Base-by-base conservation (phyloP, 2,113 vertebrate genomes). In the Pseudorasbora parva region DNA sequence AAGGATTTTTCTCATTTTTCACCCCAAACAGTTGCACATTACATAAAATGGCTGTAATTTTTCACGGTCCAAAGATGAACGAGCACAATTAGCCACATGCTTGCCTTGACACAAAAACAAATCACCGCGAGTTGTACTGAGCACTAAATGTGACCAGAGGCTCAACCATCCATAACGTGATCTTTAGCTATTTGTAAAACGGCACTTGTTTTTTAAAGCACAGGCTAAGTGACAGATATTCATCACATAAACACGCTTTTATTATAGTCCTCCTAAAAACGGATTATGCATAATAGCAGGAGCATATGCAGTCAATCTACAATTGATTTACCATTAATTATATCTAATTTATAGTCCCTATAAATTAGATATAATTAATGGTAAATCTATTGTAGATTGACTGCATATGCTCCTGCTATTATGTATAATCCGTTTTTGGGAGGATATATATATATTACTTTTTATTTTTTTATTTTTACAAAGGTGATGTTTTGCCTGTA, bases 81-180 rank as follows among this genome's bases (percentile, higher is more conserved):
- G 59, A 79, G 77, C 23, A 49, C 77, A 79, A 79, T 79, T 79
- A 66, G 59, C 77, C 25, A 64, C 41, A 79, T 64, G 59, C 25
- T 30, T 66, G 43, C 77, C 6, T 64, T 27, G 21, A 41, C 37
- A 43, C 14, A 43, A 45, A 33, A 47, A 66, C 43, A 66, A 79
- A 64, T 49, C 23, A 49, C 30, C 0, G 1, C 33, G 7, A 78
- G 56, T 14, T 21, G 17, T 60, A 78, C 33, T 60, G 14, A 78
- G 21, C 56, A 41, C 51, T 78, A 23, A 47, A 79, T 47, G 43
- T 79, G 41, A 79, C 59, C 23, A 49, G 23, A 49, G 23, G 19
- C 41, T 64, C 23, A 11, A 47, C 59, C 45, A 78, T 45, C 37
- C 10, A 23, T 62, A 62, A n/a, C 33, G 37, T 6, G 11, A 62